phyloP scores from a whole-genome alignment of 2,888 invertebrate species.

The Epinotia nisella region DNA sequence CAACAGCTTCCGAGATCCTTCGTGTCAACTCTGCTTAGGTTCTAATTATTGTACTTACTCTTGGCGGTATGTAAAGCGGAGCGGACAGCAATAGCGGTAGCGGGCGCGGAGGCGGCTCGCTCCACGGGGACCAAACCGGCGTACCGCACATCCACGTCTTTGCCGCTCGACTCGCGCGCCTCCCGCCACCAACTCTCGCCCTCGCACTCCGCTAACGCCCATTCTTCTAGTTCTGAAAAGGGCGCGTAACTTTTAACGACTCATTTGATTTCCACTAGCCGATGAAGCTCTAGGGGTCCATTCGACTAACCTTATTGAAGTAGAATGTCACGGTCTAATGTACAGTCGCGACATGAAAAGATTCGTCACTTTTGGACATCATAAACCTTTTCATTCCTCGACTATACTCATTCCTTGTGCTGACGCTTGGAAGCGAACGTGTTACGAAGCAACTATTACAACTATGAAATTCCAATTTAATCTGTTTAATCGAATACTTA shows the following conservation, averaged over 20 bases:
- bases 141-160: conserved; percentile 90
- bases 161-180: conserved; percentile 76
- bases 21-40: neutral
- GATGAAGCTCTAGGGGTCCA: neutral
- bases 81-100: conserved; percentile 92
- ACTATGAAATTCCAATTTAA: too few species aligned
- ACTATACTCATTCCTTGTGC: too few species aligned
- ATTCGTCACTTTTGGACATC: too few species aligned
- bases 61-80: conserved; percentile 89
- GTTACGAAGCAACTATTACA: too few species aligned
- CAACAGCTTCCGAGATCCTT: too few species aligned
- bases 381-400: too few species aligned
- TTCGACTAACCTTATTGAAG: neutral
- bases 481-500: too few species aligned
- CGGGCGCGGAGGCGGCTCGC: conserved; percentile 89
- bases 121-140: conserved; percentile 91
- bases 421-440: too few species aligned
- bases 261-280: neutral
- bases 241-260: conserved; percentile 1
- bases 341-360: too few species aligned
- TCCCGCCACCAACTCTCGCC: conserved; percentile 83
- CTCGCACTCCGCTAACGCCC: conserved; percentile 86
- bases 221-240: conserved; percentile 87
- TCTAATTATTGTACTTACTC: conserved; percentile 56
- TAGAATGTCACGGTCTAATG: too few species aligned